Percentiles rank a stretch among this genome's conserved stretches.
Evolutionary conservation across 2,888 invertebrate species (phyloP).

Genomic region (Heliconius aoede): DNA sequence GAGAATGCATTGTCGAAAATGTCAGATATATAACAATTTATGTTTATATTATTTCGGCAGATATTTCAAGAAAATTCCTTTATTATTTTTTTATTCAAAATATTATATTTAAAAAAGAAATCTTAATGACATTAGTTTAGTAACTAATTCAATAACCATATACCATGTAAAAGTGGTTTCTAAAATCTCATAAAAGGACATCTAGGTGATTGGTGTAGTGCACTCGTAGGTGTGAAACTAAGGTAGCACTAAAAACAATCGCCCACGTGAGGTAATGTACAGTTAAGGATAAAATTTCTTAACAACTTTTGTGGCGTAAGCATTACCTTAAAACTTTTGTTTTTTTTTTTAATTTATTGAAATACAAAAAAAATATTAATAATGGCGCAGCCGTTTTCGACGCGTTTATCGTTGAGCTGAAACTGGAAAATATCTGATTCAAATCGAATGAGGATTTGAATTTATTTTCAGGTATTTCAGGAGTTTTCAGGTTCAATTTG

Average conservation of each 20-base stretch:
- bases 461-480: no score
- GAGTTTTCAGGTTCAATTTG: no score
- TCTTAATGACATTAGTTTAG: not conserved
- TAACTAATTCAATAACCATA: conserved; percentile 53
- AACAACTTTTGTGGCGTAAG: not conserved
- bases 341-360: not conserved
- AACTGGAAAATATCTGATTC: no score
- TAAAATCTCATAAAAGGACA: conserved; percentile 61
- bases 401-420: no score
- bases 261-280: conserved; percentile 23
- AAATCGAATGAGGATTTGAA: no score
- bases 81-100: not conserved
- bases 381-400: no score
- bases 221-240: conserved; percentile 63
- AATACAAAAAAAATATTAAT: not conserved
- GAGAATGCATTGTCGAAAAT: no score
- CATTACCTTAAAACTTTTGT: not conserved
- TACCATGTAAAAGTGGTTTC: conserved; percentile 53
- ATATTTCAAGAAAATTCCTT: not conserved
- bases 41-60: not conserved
- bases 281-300: not conserved
- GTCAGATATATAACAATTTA: no score
- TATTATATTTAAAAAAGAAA: not conserved
- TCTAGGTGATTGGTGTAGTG: conserved; percentile 64
- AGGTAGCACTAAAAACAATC: conserved; percentile 37